A percentile compares a stretch with the other conserved stretches of the same genome.
Conservation (phyloP, 2,797 vertebrate genomes). For the Etheostoma perlongum region DNA sequence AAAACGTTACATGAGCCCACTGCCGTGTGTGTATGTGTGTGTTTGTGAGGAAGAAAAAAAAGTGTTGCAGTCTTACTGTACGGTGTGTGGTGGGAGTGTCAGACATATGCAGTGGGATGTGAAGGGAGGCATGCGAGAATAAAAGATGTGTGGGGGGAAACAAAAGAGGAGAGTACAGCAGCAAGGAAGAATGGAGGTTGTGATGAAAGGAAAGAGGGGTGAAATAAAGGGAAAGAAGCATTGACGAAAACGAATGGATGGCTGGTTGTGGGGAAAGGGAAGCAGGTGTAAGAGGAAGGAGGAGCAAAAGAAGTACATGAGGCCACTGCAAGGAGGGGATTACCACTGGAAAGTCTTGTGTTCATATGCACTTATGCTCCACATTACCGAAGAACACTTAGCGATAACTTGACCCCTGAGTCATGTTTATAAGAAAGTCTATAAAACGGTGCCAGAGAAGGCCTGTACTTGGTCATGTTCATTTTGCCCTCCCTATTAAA, state of each 20-base stretch:
- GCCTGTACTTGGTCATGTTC: conserved; percentile 58
- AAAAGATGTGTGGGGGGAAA: conserved; percentile 6
- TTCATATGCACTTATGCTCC: conserved; percentile 28
- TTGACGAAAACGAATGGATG: background rate
- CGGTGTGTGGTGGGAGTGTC: conserved; percentile 5
- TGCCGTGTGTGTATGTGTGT: conserved; percentile 30
- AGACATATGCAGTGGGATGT: conserved; percentile 1
- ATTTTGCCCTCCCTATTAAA: conserved; percentile 13
- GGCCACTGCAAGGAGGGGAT: background rate
- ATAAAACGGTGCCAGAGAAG: conserved; percentile 43
- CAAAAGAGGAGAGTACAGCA: conserved; percentile 3
- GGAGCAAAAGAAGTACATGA: background rate
- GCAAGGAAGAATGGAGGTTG: background rate
- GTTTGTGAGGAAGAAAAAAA: background rate
- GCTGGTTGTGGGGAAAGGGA: background rate
- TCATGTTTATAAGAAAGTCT: conserved; percentile 58
- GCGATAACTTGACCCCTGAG: conserved; percentile 48
- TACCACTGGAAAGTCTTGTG: conserved; percentile 8
- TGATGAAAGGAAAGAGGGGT: background rate
- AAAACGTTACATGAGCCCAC: conserved; percentile 45
- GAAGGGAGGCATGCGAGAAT: conserved; percentile 26
- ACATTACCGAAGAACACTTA: conserved; percentile 43
- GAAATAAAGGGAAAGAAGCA: background rate
- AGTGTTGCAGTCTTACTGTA: conserved; percentile 18
- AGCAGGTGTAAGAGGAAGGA: conserved; percentile 16